These are phyloP conservation scores for Cryptotermes secundus DNA, from an alignment of 1,140 invertebrate genomes.

Conservation along the genomic window DNA sequence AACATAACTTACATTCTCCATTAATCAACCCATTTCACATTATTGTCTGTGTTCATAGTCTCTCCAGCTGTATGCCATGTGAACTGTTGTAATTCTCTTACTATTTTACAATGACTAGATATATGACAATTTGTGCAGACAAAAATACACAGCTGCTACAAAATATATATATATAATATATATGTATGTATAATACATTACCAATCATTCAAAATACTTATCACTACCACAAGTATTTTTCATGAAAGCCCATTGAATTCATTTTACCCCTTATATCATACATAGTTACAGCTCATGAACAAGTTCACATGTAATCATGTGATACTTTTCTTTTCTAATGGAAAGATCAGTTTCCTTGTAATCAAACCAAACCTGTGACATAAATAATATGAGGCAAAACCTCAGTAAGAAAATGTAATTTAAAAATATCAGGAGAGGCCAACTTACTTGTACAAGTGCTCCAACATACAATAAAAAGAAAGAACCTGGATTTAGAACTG, in stretches of 20 bases:
- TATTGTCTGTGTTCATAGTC: constrained; percentile 26
- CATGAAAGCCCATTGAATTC: constrained; percentile 32
- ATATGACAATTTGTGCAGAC: constrained; percentile 33
- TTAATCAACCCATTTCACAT: constrained; percentile 1
- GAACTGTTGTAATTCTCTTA: neutral
- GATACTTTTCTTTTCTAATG: neutral
- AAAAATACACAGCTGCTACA: constrained; percentile 32
- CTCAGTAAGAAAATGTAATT: too few relatives aligned
- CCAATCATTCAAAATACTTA: constrained; percentile 19
- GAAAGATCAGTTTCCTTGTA: neutral
- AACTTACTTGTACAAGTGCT: too few relatives aligned
- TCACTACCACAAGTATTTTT: constrained; percentile 19
- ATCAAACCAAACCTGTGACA: too few relatives aligned
- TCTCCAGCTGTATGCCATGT: constrained; percentile 24
- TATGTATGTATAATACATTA: constrained; percentile 24
- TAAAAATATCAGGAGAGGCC: too few relatives aligned
- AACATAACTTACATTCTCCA: neutral
- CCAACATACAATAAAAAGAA: too few relatives aligned
- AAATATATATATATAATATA: constrained; percentile 25
- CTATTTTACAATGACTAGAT: constrained; percentile 35
- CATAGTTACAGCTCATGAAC: neutral
- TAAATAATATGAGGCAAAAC: too few relatives aligned
- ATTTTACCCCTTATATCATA: neutral
- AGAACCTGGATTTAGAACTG: too few relatives aligned
- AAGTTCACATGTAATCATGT: neutral